Evolutionary conservation across 2,888 invertebrate genomes (phyloP), one percentile per base, ranked within the genome.

Genomic region (Thymelicus sylvestris): DNA sequence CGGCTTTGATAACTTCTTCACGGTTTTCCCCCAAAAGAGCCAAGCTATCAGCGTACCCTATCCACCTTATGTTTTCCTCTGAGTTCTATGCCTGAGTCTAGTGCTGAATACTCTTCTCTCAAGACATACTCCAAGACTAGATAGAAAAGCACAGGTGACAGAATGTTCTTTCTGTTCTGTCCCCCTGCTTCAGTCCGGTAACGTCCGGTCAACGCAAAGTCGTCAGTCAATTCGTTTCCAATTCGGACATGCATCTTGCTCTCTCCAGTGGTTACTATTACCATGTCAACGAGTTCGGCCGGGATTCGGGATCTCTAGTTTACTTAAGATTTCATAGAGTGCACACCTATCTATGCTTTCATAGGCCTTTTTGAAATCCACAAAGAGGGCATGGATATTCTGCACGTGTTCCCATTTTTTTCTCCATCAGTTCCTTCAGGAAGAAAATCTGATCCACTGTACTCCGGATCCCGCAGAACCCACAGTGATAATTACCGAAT

Each of bases 341-440:
- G 39, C 39, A 39, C 39, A 6, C 7, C 39, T 39, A 7, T 39
- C 39, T 39, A 39, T 39, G 7, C 39, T 39, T 0, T 39, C 39
- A 39, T 39, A 39, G 7, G 48, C 48, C n/a, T 48, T 48, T 7
- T 47, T 62, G 31, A 74, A 75, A n/a, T 74, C 71, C 55, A 67
- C 73, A 63, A 55, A 71, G 13, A 61, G 57, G n/a, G n/a, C 12
- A 38, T 73, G 71, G 7, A 72, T 39, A 39, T 7, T 67, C 39
- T 74, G 73, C 0, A 60, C 74, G 48, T 72, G 75, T 75, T 39
- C 74, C 74, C 73, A 76, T 61, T 65, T 68, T 68, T 39, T 76
- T 77, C 39, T 75, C 75, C 73, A 75, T 72, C 0, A 74, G 47
- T 12, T 74, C 72, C 44, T 72, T 74, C 3, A 74, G 65, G 3